phyloP scores from a whole-genome alignment of 2,888 invertebrate species.

The Andrena flavipes region DNA sequence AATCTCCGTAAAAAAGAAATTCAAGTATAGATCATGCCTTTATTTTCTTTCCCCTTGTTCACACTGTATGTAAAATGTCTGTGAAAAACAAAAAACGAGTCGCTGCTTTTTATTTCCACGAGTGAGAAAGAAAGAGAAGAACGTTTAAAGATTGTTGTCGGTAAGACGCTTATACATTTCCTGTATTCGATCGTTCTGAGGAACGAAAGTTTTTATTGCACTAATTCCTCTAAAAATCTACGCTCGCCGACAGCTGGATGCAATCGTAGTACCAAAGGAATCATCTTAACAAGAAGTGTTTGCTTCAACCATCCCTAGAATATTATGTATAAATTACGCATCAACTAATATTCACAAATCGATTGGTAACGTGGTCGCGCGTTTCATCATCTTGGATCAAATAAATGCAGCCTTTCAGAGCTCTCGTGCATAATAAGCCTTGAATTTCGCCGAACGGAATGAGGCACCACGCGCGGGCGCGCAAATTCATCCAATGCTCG shows the following conservation, averaged over 20 bases:
- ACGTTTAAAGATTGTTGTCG: constrained; percentile 26
- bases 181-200: constrained; percentile 41
- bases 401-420: constrained; percentile 58
- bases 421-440: constrained; percentile 32
- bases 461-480: constrained; percentile 42
- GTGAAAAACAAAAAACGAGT: constrained; percentile 4
- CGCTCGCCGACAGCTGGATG: constrained; percentile 37
- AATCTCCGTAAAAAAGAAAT: constrained; percentile 24
- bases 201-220: constrained; percentile 62
- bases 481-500: constrained; percentile 43
- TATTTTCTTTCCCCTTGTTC: constrained; percentile 15
- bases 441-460: constrained; percentile 9
- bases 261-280: constrained; percentile 52
- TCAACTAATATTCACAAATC: constrained; percentile 52
- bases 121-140: not conserved
- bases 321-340: constrained; percentile 52
- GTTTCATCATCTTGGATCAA: constrained; percentile 44
- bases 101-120: not conserved
- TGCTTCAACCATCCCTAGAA: constrained; percentile 36
- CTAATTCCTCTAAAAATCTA: constrained; percentile 58
- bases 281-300: constrained; percentile 30
- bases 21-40: constrained; percentile 30
- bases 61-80: constrained; percentile 25
- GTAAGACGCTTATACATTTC: constrained; percentile 47
- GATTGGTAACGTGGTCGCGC: constrained; percentile 50